Evolutionary conservation across 2,797 vertebrate species (phyloP), one percentile per base, ranked within the genome.

Genomic region (Gouania willdenowi): DNA sequence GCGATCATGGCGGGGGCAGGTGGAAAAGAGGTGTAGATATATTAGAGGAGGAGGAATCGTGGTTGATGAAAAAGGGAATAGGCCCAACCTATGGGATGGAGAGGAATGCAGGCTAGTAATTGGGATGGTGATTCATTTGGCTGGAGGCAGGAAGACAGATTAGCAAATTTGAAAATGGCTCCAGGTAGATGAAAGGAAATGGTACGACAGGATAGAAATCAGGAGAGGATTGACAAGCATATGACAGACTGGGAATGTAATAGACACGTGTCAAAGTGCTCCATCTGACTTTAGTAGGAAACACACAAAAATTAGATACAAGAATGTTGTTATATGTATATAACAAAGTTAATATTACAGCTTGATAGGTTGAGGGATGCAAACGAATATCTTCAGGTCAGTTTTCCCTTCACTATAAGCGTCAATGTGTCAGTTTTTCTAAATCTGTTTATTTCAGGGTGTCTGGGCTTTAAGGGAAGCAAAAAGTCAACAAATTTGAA

Each of bases 81-180:
- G 40, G 39, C 58, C 42, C 15, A 49, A 30, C 26, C 37, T 14
- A n/a, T 14, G 44, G 39, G 28, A 53, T 54, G 39, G 23, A 41
- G 42, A 36, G 32, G 55, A 52, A 60, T 25, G 29, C 5, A 6
- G 17, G 37, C 6, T 31, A 58, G 46, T 50, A 49, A 68, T 20
- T 26, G 34, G 64, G 43, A 58, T 31, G 27, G 34, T 56, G 57
- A 67, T 75, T 72, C 50, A 67, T 69, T 68, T 71, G 45, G 62
- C 71, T 63, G 31, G 43, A 65, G 54, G 66, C 38, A 11, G 37
- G 19, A 3, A 20, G 12, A 30, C 30, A 54, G 54, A 72, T 77
- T 54, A 66, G 57, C 33, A 42, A 62, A 71, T 35, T 56, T 45
- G 56, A 38, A 43, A 44, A 54, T 11, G n/a, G 41, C 10, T 28